Evolutionary conservation across 2,113 vertebrate genomes (phyloP).

Genomic region (human (Homo sapiens)): DNA sequence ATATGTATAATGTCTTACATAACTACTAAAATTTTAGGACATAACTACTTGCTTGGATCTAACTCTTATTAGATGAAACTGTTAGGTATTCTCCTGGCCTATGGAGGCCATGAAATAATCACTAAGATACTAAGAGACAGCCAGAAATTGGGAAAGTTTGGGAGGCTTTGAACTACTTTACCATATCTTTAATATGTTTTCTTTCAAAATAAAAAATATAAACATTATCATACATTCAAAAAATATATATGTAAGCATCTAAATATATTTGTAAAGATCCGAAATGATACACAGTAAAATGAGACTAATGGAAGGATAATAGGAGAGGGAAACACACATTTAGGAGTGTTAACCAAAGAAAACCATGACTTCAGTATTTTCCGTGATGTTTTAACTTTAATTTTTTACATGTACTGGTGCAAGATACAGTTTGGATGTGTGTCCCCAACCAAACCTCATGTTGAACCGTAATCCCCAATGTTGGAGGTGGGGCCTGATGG

Average conservation of each 20-base stretch:
- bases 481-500: too few species aligned
- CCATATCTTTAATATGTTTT: neutral
- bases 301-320: neutral
- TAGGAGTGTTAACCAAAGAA: neutral
- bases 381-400: neutral
- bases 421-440: too few species aligned
- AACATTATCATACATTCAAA: neutral
- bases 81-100: neutral
- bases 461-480: too few species aligned
- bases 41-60: neutral
- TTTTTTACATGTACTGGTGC: neutral
- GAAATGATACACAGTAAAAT: neutral
- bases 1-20: neutral
- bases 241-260: neutral
- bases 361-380: neutral
- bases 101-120: neutral
- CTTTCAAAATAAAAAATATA: neutral
- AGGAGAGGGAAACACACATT: neutral
- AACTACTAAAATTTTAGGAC: neutral
- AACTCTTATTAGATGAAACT: neutral
- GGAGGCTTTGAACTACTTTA: neutral
- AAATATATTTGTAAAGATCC: slow-evolving; percentile 15
- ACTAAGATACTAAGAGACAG: neutral
- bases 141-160: neutral
- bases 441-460: too few species aligned